A percentile compares a stretch with the other conserved stretches of the same genome.
Conservation (phyloP, 1,140 invertebrate species). For the Drosophila watanabei region DNA sequence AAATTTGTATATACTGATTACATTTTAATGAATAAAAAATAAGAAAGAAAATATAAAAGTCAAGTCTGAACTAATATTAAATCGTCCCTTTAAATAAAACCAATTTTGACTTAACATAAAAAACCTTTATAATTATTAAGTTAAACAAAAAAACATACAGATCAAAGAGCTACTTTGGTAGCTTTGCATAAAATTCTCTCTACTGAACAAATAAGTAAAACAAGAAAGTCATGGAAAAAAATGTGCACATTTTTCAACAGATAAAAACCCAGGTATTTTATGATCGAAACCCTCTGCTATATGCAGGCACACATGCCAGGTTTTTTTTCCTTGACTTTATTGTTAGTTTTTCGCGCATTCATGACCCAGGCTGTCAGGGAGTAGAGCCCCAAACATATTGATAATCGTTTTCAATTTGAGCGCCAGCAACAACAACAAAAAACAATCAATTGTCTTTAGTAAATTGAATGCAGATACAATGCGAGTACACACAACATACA, state of each 20-base stretch:
- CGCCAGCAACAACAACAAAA: not conserved
- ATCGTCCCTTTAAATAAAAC: not conserved
- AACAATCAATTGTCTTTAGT: conserved; percentile 72
- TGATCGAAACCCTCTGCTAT: conserved; percentile 11
- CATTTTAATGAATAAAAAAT: too few species aligned
- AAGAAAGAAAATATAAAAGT: not conserved
- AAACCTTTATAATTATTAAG: not conserved
- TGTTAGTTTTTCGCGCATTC: conserved; percentile 76
- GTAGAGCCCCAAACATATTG: conserved; percentile 59
- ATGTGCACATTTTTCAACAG: not conserved
- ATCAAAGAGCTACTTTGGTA: not conserved
- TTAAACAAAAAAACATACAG: not conserved
- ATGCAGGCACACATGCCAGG: not conserved
- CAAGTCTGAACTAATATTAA: not conserved
- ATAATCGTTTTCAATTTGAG: conserved; percentile 78
- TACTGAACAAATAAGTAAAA: not conserved
- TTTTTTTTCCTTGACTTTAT: conserved; percentile 48
- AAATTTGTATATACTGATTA: too few species aligned
- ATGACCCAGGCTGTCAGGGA: conserved; percentile 48
- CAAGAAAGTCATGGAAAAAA: not conserved
- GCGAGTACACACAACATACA: conserved; percentile 11
- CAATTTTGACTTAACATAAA: too few species aligned
- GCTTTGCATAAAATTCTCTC: not conserved
- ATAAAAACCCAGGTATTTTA: conserved; percentile 14
- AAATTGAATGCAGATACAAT: conserved; percentile 68